These are phyloP conservation scores for Silurus glanis DNA, from an alignment of 2,113 vertebrate genomes.

Conservation along the genomic window DNA sequence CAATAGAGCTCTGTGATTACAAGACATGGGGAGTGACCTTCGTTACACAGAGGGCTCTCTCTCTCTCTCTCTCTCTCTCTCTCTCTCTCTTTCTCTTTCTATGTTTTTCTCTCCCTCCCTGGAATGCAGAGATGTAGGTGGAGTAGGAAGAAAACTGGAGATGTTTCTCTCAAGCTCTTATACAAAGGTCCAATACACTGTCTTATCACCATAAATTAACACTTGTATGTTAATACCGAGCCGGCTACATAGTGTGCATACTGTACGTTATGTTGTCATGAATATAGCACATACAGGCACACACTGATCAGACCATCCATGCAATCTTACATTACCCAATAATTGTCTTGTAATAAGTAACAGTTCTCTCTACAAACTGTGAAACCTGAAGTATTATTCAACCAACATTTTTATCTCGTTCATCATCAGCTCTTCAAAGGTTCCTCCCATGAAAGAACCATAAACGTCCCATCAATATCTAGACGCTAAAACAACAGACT, in stretches of 20 bases:
- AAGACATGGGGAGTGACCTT: conserved; percentile 63
- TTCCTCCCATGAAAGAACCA: conserved; percentile 13
- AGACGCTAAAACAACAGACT: conserved; percentile 51
- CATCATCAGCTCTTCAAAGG: conserved; percentile 9
- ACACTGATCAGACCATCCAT: neutral
- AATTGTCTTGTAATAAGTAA: neutral
- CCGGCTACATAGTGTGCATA: neutral
- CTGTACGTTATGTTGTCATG: neutral
- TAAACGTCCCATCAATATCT: conserved; percentile 58
- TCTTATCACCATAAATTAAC: conserved; percentile 40
- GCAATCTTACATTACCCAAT: conserved; percentile 6
- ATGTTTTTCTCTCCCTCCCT: conserved; percentile 48
- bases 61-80: conserved; percentile 44
- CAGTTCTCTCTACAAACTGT: neutral
- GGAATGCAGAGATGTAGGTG: conserved; percentile 70
- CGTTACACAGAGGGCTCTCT: conserved; percentile 68
- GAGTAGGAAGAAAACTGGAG: conserved; percentile 68
- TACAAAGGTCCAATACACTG: conserved; percentile 69
- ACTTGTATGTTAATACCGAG: neutral
- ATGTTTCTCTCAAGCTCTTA: conserved; percentile 51
- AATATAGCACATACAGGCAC: conserved; percentile 12
- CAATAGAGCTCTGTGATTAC: conserved; percentile 71
- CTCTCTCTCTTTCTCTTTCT: conserved; percentile 31
- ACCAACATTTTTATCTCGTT: conserved; percentile 7
- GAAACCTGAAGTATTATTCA: neutral